Evolutionary conservation across 2,797 vertebrate species (phyloP), one percentile per base, ranked within the genome.

Genomic region (Thamnophis elegans): DNA sequence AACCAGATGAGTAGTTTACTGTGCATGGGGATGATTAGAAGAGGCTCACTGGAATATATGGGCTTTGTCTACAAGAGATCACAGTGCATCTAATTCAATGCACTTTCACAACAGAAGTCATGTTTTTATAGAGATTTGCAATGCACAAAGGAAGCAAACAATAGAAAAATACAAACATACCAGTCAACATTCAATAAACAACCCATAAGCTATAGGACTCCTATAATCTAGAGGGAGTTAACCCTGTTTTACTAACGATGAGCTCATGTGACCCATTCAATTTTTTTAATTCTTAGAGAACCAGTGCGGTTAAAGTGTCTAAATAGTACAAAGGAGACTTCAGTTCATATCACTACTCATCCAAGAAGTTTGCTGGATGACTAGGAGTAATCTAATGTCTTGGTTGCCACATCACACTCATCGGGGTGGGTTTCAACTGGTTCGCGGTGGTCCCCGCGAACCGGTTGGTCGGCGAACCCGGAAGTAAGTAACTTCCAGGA

Each of bases 1-100:
- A 90, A 92, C 18, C 82, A 87, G 60, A 92, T 90, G 36, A 55
- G 28, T 58, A 58, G 4, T 58, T 92, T 53, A 54, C 85, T 86
- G n/a, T 32, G 36, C 22, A 26, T 68, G 11, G 7, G 8, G 47
- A 16, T 85, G 78, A 90, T 59, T 51, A 73, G 36, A 89, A 60
- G 36, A 78, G 73, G 8, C 36, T 78, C 3, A 22, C 32, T 42
- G 68, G 32, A 89, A 89, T 54, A 13, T 13, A 22, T 54, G 25
- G 32, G 5, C 20, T 42, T 78, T 78, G 18, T 42, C 73, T 22
- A 42, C 36, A 78, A 22, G 68, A 22, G 73, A 20, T 22, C 22
- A 42, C 9, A 78, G 32, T 20, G 16, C 18, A 78, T 11, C 9
- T 78, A 78, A 78, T 42, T 42, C 36, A 42, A 78, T 25, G 26